Conservation (phyloP, 2,797 vertebrate genomes). For the Coregonus ussuriensis region DNA sequence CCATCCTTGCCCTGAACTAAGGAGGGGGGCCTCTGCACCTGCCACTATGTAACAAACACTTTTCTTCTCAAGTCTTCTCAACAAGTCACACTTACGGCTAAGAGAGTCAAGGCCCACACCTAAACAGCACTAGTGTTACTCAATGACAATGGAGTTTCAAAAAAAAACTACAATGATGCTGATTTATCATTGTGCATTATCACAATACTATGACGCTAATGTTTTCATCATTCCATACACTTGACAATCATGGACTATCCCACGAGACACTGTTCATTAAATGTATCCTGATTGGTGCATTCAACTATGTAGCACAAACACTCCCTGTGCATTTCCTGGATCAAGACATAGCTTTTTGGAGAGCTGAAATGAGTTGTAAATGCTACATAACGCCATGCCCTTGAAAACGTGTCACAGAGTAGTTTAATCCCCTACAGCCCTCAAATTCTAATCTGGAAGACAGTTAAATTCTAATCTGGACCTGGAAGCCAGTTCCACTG, state of each 20-base stretch:
- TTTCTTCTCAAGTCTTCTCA: conserved; percentile 19
- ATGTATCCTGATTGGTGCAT: neutral
- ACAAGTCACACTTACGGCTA: conserved; percentile 13
- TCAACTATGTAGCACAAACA: neutral
- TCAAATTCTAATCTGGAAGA: neutral
- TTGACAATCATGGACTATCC: too few species aligned
- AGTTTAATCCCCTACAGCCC: too few species aligned
- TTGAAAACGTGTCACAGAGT: too few species aligned
- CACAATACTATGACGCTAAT: neutral
- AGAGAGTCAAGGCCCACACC: neutral
- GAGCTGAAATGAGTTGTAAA: too few species aligned
- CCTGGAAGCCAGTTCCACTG: neutral
- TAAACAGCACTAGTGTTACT: neutral
- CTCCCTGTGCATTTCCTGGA: neutral
- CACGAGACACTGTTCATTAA: too few species aligned
- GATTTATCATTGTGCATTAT: neutral
- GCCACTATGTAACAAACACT: conserved; percentile 24
- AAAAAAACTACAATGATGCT: neutral
- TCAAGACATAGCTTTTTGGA: neutral
- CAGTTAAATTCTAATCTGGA: neutral
- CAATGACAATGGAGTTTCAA: too few species aligned
- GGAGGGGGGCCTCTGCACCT: conserved; percentile 16
- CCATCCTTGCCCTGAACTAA: conserved; percentile 15
- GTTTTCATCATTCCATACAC: neutral
- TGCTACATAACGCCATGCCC: too few species aligned